Conservation (phyloP, 1,140 invertebrate genomes). For the Solenopsis invicta region DNA sequence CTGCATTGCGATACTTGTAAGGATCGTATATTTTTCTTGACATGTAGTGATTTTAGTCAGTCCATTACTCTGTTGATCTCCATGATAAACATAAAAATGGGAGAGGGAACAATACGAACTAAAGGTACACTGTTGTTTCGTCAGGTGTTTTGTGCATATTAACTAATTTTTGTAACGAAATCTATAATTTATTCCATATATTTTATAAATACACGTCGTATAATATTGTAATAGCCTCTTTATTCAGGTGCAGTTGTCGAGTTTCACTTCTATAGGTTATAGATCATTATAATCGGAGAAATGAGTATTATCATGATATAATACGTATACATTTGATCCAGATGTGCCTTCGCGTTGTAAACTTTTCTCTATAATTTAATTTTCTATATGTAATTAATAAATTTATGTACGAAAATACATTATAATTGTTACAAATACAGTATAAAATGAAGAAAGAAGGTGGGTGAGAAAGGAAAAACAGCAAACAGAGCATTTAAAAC, state of each 20-base stretch:
- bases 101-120: conserved; percentile 74
- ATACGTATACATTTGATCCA: conserved; percentile 39
- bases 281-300: conserved; percentile 26
- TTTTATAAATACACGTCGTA: conserved; percentile 48
- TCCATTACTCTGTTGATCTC: conserved; percentile 70
- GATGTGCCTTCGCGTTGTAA: conserved; percentile 37
- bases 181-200: conserved; percentile 61
- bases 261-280: conserved; percentile 36
- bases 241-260: conserved; percentile 22
- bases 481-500: background rate
- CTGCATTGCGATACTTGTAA: conserved; percentile 32
- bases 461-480: background rate
- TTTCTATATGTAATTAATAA: conserved; percentile 7
- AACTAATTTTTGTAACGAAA: conserved; percentile 54
- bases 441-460: background rate
- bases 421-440: conserved; percentile 1
- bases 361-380: background rate
- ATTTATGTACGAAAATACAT: conserved; percentile 17
- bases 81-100: conserved; percentile 53
- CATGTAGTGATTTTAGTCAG: conserved; percentile 53
- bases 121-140: conserved; percentile 52
- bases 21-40: conserved; percentile 30
- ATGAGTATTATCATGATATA: conserved; percentile 42
- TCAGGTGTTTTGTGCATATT: conserved; percentile 45
- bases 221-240: conserved; percentile 23